Percentiles rank a stretch among this genome's conserved stretches.
These are phyloP conservation scores for Yponomeuta malinellus DNA, from an alignment of 2,888 invertebrate genomes.

Conservation along the genomic window DNA sequence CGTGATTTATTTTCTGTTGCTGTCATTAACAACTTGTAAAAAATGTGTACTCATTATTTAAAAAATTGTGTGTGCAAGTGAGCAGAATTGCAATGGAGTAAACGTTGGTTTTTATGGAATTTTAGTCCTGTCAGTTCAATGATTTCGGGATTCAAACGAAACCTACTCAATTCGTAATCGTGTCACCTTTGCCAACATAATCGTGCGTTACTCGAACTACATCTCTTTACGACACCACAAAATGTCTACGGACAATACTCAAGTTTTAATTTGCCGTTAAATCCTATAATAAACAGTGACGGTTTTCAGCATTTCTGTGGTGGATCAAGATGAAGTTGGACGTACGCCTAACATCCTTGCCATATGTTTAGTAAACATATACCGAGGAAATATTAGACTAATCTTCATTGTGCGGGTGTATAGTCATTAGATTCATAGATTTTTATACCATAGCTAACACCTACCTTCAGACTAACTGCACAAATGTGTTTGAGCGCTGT, in stretches of 20 bases:
- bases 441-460: slow-evolving; percentile 12
- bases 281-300: not conserved
- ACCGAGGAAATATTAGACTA: not conserved
- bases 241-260: not conserved
- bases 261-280: not conserved
- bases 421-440: slow-evolving; percentile 6
- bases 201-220: not conserved
- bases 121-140: too few relatives aligned
- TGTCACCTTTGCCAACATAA: too few relatives aligned
- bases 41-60: too few relatives aligned
- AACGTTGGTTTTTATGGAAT: too few relatives aligned
- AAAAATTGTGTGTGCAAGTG: too few relatives aligned
- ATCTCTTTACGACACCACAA: not conserved
- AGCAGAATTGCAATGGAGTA: too few relatives aligned
- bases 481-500: slow-evolving; percentile 17
- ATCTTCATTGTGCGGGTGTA: slow-evolving; percentile 13
- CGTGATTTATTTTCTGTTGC: too few relatives aligned
- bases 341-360: not conserved
- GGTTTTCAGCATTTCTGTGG: not conserved
- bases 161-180: too few relatives aligned
- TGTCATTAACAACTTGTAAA: too few relatives aligned
- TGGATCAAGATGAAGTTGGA: not conserved
- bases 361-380: not conserved
- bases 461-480: slow-evolving; percentile 16
- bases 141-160: too few relatives aligned